A percentile compares a stretch with the other conserved stretches of the same genome.
Evolutionary conservation across 2,888 invertebrate species (phyloP).

Genomic region (Anodontia alba): DNA sequence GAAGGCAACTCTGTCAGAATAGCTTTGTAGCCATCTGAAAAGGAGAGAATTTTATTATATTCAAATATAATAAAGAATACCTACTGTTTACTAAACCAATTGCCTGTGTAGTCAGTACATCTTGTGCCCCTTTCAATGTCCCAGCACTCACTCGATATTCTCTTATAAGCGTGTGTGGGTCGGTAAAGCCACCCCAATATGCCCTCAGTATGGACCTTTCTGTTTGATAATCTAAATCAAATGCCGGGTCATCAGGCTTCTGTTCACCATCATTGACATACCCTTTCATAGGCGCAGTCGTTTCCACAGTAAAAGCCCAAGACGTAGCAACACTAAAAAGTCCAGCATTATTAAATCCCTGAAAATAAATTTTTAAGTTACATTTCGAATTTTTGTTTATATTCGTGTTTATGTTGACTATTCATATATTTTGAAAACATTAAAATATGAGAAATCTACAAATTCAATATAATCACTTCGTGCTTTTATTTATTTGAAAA

Average conservation of each 20-base stretch:
- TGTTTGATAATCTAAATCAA: not conserved
- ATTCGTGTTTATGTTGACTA: too few relatives aligned
- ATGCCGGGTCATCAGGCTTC: not conserved
- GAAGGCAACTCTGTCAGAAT: too few relatives aligned
- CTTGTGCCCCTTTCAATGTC: not conserved
- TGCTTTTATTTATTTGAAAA: too few relatives aligned
- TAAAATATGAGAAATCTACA: too few relatives aligned
- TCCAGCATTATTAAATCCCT: not conserved
- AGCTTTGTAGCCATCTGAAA: too few relatives aligned
- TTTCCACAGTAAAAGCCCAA: not conserved
- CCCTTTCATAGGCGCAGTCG: not conserved
- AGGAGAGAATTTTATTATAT: too few relatives aligned
- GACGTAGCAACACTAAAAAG: not conserved
- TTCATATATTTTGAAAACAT: too few relatives aligned
- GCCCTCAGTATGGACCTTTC: not conserved
- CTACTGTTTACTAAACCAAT: not conserved
- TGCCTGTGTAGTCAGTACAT: not conserved
- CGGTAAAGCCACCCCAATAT: not conserved
- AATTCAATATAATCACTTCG: too few relatives aligned
- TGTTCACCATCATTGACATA: not conserved
- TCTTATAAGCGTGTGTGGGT: not conserved
- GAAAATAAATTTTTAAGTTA: not conserved
- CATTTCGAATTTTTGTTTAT: too few relatives aligned
- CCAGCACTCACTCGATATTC: not conserved
- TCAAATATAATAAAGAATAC: too few relatives aligned